Percentiles rank a stretch among this genome's conserved stretches.
phyloP scores from a whole-genome alignment of 2,113 vertebrate species.

The Pagrus major region DNA sequence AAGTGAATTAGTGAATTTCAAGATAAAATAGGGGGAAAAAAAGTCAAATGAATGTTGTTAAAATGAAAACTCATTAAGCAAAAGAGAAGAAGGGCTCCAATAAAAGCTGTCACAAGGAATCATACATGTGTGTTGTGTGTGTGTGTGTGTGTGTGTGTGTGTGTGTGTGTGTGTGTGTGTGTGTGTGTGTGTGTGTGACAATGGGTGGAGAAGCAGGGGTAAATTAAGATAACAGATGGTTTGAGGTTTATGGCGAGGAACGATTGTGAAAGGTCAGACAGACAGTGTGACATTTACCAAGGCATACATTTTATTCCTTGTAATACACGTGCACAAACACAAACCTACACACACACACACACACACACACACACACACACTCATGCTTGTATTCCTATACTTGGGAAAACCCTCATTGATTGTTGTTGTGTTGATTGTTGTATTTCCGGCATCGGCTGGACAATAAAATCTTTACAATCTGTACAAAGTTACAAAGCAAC shows the following conservation, averaged over 20 bases:
- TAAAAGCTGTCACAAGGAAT: background rate
- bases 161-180: background rate
- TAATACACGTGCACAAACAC: background rate
- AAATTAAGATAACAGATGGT: conserved; percentile 68
- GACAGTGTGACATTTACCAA: conserved; percentile 70
- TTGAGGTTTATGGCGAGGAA: conserved; percentile 53
- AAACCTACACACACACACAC: conserved; percentile 25
- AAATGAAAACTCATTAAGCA: background rate
- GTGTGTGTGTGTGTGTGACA: background rate
- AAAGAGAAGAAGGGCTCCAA: too few species aligned
- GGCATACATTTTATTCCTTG: conserved; percentile 45
- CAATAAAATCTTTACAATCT: too few species aligned
- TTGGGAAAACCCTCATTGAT: too few species aligned
- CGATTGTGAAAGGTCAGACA: conserved; percentile 72
- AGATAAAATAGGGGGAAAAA: background rate
- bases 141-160: background rate
- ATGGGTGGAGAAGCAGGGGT: conserved; percentile 37
- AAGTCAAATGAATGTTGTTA: background rate
- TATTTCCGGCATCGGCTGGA: too few species aligned
- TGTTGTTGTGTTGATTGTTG: too few species aligned
- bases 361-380: conserved; percentile 13
- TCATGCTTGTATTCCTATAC: too few species aligned
- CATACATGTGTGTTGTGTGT: background rate
- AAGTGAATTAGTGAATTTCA: background rate
- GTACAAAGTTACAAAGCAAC: too few species aligned